These are phyloP conservation scores for Myrmophylax atrothorax DNA, from an alignment of 2,113 vertebrate species.

Conservation along the genomic window DNA sequence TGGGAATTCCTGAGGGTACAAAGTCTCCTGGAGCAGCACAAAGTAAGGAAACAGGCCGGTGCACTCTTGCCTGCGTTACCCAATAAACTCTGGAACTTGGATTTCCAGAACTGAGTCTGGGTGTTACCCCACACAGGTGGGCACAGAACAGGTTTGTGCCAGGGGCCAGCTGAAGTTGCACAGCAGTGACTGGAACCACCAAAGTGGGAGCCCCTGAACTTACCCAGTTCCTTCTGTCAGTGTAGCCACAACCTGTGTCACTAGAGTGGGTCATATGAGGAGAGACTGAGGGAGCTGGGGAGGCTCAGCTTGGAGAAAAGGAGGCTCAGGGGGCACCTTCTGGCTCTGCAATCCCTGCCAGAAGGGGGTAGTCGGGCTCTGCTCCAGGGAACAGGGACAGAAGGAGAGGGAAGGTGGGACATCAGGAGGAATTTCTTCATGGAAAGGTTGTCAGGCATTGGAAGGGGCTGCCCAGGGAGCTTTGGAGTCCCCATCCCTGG, in stretches of 20 bases:
- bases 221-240: not conserved
- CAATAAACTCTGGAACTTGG: not conserved
- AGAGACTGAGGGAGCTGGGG: not conserved
- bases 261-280: not conserved
- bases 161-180: too few species aligned
- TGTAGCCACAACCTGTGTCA: not conserved
- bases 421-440: not conserved
- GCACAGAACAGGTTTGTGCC: rapidly evolving
- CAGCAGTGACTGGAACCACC: not conserved
- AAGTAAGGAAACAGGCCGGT: not conserved
- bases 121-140: not conserved
- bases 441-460: not conserved
- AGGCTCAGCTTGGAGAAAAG: not conserved
- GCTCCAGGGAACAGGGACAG: not conserved
- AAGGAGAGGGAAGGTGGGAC: not conserved
- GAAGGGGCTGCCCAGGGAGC: not conserved
- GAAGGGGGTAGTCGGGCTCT: not conserved
- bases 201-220: not conserved
- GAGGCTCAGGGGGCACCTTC: not conserved
- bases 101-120: not conserved
- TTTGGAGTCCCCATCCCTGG: not conserved
- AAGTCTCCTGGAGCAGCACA: not conserved
- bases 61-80: not conserved
- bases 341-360: not conserved
- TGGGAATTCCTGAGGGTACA: not conserved